Evolutionary conservation across 2,113 vertebrate genomes (phyloP).

Genomic region (Amblyopsis rosae): DNA sequence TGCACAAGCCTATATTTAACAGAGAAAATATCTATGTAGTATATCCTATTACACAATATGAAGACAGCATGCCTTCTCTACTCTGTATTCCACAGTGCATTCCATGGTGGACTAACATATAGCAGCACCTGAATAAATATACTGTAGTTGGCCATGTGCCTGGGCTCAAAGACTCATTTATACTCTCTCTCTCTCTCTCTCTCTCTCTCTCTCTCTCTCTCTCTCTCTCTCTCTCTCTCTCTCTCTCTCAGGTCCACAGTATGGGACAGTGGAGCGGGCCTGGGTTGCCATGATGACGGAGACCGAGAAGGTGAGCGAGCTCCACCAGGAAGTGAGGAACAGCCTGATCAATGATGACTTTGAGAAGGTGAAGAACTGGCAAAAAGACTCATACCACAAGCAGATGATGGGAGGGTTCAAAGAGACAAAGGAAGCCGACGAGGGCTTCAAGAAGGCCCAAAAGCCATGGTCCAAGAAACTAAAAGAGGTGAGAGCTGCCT

Average conservation of each 20-base stretch:
- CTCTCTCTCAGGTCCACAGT: conserved; percentile 88
- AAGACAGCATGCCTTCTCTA: too few species aligned
- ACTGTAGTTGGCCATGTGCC: too few species aligned
- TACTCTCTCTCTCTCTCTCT: neutral
- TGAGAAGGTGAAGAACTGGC: conserved; percentile 98
- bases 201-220: neutral
- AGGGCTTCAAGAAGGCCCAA: conserved; percentile 94
- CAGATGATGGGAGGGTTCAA: conserved; percentile 99
- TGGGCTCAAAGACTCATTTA: too few species aligned
- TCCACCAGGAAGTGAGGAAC: conserved; percentile 94
- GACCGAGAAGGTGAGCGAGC: conserved; percentile 92
- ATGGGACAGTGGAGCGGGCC: conserved; percentile 90
- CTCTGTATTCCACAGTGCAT: too few species aligned
- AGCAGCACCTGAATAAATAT: too few species aligned
- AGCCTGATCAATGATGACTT: conserved; percentile 87
- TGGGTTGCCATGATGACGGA: conserved; percentile 91
- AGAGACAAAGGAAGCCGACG: conserved; percentile 95
- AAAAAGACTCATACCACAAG: conserved; percentile 96
- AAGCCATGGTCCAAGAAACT: conserved; percentile 98
- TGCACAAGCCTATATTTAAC: too few species aligned
- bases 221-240: neutral
- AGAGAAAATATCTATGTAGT: too few species aligned
- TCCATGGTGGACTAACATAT: too few species aligned
- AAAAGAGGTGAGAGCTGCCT: conserved; percentile 85
- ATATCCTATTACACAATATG: too few species aligned